Conservation (phyloP, 2,888 invertebrate genomes). For the Oithona nana region DNA sequence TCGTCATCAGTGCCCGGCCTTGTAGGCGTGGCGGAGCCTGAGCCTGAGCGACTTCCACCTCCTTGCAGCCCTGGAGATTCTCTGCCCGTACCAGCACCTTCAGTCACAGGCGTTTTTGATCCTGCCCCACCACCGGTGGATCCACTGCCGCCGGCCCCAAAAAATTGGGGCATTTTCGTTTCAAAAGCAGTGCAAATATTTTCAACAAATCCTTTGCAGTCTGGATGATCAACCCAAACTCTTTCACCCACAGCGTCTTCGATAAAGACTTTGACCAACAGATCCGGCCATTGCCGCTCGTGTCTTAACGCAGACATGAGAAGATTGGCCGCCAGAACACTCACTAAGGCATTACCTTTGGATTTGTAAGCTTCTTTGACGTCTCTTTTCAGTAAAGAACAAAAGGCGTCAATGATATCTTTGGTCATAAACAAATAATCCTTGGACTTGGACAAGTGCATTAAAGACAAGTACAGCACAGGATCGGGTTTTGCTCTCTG, state of each 20-base stretch:
- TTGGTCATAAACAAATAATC: constrained; percentile 36
- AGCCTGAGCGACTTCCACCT: constrained; percentile 18
- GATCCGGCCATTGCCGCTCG: constrained; percentile 72
- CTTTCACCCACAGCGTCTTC: constrained; percentile 86
- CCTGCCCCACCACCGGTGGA: constrained; percentile 19
- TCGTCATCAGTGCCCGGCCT: constrained; percentile 5
- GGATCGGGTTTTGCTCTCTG: constrained; percentile 67
- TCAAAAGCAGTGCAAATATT: constrained; percentile 71
- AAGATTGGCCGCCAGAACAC: constrained; percentile 64
- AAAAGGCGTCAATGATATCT: constrained; percentile 34
- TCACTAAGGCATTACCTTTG: constrained; percentile 57
- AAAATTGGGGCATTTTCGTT: constrained; percentile 49
- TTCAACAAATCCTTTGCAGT: constrained; percentile 74
- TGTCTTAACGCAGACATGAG: constrained; percentile 60
- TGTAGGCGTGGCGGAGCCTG: constrained; percentile 18
- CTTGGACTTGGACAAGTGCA: constrained; percentile 58
- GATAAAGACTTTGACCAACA: constrained; percentile 75
- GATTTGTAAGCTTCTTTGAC: constrained; percentile 40
- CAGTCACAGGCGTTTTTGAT: neutral
- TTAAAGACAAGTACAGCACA: constrained; percentile 50
- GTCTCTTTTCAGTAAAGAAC: constrained; percentile 62
- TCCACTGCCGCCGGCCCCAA: constrained; percentile 29
- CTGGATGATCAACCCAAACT: constrained; percentile 78
- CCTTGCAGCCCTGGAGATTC: constrained; percentile 24
- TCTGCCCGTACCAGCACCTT: neutral